Percentiles rank a stretch among this genome's conserved stretches.
Evolutionary conservation across 1,140 invertebrate genomes (phyloP).

Genomic region (roundworm (Caenorhabditis elegans)): WBcel235 BX284605.5:1575501-1576000

Average conservation of each 20-base stretch:
- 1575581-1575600: too few species aligned
- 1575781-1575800: slow-evolving; percentile 3
- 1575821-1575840: too few species aligned
- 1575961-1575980: not conserved
- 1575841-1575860: not conserved
- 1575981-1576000: not conserved
- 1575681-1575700: slow-evolving; percentile 13
- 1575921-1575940: slow-evolving; percentile 29
- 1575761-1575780: not conserved
- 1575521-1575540: too few species aligned
- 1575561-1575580: too few species aligned
- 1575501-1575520: too few species aligned
- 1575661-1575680: too few species aligned
- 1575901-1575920: not conserved
- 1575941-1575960: slow-evolving; percentile 26
- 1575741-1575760: slow-evolving; percentile 20
- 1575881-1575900: not conserved
- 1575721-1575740: slow-evolving; percentile 24
- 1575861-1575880: slow-evolving; percentile 29
- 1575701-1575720: slow-evolving; percentile 12
- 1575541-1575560: too few species aligned
- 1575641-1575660: too few species aligned
- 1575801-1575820: not conserved
- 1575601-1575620: too few species aligned
- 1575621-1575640: too few species aligned